A percentile compares a stretch with the other conserved stretches of the same genome.
Conservation (phyloP, 2,797 vertebrate species). For the Macropodus opercularis region DNA sequence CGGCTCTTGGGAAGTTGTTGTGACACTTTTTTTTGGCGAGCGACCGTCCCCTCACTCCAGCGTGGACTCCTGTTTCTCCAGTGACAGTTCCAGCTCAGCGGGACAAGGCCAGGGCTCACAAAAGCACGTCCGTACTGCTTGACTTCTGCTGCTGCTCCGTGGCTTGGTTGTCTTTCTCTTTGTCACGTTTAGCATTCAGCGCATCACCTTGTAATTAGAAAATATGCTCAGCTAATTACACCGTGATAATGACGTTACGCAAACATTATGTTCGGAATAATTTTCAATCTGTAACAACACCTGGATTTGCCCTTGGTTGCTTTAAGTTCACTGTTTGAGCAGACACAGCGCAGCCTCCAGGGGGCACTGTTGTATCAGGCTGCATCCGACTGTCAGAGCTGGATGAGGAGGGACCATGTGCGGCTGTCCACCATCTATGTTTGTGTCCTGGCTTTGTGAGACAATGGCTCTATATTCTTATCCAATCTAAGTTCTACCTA, state of each 20-base stretch:
- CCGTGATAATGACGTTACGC: slow-evolving; percentile 25
- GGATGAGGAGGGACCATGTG: slow-evolving; percentile 27
- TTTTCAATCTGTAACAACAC: slow-evolving; percentile 36
- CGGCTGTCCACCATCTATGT: slow-evolving; percentile 54
- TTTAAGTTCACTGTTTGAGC: background rate
- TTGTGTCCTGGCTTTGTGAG: slow-evolving; percentile 70
- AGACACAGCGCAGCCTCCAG: slow-evolving; percentile 44
- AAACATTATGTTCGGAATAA: slow-evolving; percentile 24
- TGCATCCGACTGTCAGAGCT: slow-evolving; percentile 3
- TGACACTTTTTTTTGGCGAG: slow-evolving; percentile 46
- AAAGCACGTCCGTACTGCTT: slow-evolving; percentile 29
- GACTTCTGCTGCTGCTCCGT: slow-evolving; percentile 12
- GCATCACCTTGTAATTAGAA: slow-evolving; percentile 23
- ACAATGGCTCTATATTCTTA: slow-evolving; percentile 72
- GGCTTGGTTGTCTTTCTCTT: slow-evolving; percentile 9
- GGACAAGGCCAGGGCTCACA: slow-evolving; percentile 5
- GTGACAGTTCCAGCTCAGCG: slow-evolving; percentile 27
- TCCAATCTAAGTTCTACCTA: slow-evolving; percentile 71
- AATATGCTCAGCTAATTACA: slow-evolving; percentile 11
- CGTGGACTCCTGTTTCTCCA: slow-evolving; percentile 45
- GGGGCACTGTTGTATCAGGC: slow-evolving; percentile 79
- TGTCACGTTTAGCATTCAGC: slow-evolving; percentile 17
- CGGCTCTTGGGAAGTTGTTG: slow-evolving; percentile 54
- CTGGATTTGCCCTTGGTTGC: slow-evolving; percentile 28
- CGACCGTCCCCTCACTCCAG: slow-evolving; percentile 32